Percentiles rank a stretch among this genome's conserved stretches.
Evolutionary conservation across 2,888 invertebrate genomes (phyloP).

Genomic region (Tipula unca): DNA sequence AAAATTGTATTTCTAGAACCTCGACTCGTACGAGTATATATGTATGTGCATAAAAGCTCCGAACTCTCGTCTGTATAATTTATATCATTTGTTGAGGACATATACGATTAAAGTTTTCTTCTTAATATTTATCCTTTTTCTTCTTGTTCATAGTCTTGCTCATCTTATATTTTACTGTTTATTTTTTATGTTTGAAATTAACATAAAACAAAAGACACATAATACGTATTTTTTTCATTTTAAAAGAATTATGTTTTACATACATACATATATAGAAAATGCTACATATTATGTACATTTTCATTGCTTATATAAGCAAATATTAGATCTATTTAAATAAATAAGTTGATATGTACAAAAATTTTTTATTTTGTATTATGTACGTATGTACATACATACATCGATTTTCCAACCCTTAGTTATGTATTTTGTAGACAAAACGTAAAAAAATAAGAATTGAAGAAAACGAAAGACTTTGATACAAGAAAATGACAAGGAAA

Average conservation of each 20-base stretch:
- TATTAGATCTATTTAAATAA: neutral
- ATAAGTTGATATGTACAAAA: neutral
- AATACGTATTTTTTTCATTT: neutral
- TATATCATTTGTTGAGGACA: neutral
- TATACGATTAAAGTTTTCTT: neutral
- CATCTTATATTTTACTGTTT: neutral
- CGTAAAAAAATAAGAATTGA: neutral
- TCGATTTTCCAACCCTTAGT: neutral
- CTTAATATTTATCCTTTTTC: neutral
- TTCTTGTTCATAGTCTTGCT: neutral
- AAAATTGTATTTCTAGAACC: neutral
- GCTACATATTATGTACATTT: neutral
- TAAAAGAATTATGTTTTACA: neutral
- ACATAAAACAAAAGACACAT: neutral
- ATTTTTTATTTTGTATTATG: neutral
- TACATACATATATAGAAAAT: no score
- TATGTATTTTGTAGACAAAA: neutral
- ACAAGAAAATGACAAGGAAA: neutral
- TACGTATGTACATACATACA: neutral
- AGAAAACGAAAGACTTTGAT: neutral
- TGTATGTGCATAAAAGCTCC: neutral
- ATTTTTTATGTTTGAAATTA: neutral
- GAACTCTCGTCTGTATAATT: neutral
- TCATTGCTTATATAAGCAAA: neutral
- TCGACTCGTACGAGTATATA: neutral